Conservation (phyloP, 2,113 vertebrate genomes). For the Oenanthe melanoleuca region DNA sequence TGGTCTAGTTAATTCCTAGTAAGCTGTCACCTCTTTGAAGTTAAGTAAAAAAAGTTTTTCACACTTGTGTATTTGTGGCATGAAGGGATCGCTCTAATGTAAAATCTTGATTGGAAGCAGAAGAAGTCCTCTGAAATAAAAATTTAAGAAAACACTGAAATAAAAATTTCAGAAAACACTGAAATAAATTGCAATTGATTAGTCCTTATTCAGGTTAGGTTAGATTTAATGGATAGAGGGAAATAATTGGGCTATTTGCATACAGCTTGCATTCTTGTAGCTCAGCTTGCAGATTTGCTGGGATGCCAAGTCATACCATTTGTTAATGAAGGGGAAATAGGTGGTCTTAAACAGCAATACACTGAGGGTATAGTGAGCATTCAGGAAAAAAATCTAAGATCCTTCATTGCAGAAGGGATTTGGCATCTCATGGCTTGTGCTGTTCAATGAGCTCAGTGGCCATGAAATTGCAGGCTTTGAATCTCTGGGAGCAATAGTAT, state of each 20-base stretch:
- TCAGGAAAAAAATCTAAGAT: background rate
- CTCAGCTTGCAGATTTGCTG: background rate
- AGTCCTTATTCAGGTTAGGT: background rate
- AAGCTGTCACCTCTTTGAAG: background rate
- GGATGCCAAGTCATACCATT: fast-evolving
- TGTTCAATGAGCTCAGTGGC: background rate
- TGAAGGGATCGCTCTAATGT: background rate
- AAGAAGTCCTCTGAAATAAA: background rate
- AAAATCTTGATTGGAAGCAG: background rate
- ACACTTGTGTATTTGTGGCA: background rate
- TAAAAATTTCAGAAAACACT: background rate
- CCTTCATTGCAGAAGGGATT: background rate
- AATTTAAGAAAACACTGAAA: background rate
- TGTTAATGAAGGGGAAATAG: background rate
- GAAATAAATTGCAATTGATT: background rate
- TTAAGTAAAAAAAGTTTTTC: background rate
- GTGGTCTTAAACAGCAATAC: background rate
- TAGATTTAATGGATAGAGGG: background rate
- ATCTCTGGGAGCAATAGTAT: background rate
- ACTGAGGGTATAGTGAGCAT: background rate
- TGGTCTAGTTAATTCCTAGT: background rate
- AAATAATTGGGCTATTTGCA: constrained; percentile 17
- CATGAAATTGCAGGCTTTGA: background rate
- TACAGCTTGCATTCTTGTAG: background rate
- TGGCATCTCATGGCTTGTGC: background rate